Evolutionary conservation across 1,140 invertebrate species (phyloP).

Genomic region (Camponotus pennsylvanicus): DNA sequence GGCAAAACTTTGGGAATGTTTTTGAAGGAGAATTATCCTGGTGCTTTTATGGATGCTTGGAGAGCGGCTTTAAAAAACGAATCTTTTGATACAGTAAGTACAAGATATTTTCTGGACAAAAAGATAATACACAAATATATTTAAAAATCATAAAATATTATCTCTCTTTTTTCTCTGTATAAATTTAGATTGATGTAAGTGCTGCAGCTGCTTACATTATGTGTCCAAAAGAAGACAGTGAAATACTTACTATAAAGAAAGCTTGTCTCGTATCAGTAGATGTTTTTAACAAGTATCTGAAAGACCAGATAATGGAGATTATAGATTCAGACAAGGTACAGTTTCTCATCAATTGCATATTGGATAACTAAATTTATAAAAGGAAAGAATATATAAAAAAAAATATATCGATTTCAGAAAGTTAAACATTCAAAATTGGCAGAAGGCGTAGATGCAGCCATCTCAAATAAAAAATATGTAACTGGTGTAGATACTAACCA

Average conservation of each 20-base stretch:
- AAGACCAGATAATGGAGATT: conserved; percentile 99
- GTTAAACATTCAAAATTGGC: conserved; percentile 97
- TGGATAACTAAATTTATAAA: not conserved
- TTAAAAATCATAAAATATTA: not conserved
- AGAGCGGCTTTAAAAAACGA: conserved; percentile 91
- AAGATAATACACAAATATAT: conserved; percentile 25
- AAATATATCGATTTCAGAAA: conserved; percentile 89
- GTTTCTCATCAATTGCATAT: not conserved
- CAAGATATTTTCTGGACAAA: conserved; percentile 1
- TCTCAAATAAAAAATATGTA: conserved; percentile 98
- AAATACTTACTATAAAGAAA: conserved; percentile 97
- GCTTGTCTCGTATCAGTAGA: conserved; percentile 97
- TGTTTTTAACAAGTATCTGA: conserved; percentile 98
- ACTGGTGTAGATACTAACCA: conserved; percentile 94
- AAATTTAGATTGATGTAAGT: conserved; percentile 93
- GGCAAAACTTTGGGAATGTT: conserved; percentile 98
- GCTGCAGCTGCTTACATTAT: conserved; percentile 94
- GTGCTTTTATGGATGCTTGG: conserved; percentile 97
- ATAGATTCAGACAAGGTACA: conserved; percentile 97
- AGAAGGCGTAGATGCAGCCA: conserved; percentile 96
- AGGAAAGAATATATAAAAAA: not conserved
- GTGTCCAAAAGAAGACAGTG: conserved; percentile 97
- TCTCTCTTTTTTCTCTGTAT: conserved; percentile 12
- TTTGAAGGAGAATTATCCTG: conserved; percentile 96
- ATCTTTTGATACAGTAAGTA: conserved; percentile 91